Conservation (phyloP, 1,140 invertebrate genomes). For the Hyposmocoma kahamanoa region DNA sequence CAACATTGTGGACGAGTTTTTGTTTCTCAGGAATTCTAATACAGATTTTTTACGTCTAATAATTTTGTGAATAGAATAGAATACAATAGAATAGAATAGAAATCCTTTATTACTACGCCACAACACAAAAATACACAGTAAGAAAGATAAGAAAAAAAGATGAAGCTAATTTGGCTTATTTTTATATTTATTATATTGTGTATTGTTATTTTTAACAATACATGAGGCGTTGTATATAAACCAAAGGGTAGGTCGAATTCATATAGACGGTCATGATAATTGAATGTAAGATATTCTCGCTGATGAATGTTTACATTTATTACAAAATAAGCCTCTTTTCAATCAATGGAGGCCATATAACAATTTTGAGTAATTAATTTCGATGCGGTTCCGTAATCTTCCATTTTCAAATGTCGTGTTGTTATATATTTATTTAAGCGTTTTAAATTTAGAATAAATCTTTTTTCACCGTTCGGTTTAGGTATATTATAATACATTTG, state of each 20-base stretch:
- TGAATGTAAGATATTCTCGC: constrained; percentile 25
- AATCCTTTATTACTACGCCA: too few species aligned
- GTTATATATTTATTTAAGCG: constrained; percentile 28
- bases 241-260: constrained; percentile 27
- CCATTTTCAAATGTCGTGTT: constrained; percentile 24
- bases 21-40: constrained; percentile 12
- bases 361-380: constrained; percentile 17
- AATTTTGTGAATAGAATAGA: too few species aligned
- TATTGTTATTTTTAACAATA: background rate
- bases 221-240: constrained; percentile 12
- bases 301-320: constrained; percentile 5
- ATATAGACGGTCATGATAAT: constrained; percentile 20
- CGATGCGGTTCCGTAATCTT: constrained; percentile 11
- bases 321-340: constrained; percentile 34
- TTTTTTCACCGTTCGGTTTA: constrained; percentile 26
- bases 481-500: constrained; percentile 25
- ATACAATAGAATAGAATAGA: too few species aligned
- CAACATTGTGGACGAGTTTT: constrained; percentile 9
- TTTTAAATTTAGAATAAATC: constrained; percentile 38
- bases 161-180: too few species aligned
- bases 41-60: constrained; percentile 18
- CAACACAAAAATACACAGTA: too few species aligned
- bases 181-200: too few species aligned
- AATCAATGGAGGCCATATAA: constrained; percentile 28
- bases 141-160: too few species aligned